These are phyloP conservation scores for Allacma fusca DNA, from an alignment of 2,888 invertebrate species.

Conservation along the genomic window DNA sequence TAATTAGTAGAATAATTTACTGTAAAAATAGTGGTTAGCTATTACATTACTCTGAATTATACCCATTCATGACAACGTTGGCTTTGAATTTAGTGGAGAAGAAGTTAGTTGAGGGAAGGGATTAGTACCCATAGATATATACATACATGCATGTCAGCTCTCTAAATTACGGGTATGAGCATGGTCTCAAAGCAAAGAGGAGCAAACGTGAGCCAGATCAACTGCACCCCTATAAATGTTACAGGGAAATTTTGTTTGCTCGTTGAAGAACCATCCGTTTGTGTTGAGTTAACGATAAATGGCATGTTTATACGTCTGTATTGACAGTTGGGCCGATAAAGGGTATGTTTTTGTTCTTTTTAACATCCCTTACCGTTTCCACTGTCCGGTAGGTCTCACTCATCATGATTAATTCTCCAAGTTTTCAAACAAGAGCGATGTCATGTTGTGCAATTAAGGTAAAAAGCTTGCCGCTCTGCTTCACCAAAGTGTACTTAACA, in stretches of 20 bases:
- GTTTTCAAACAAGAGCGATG: slow-evolving; percentile 20
- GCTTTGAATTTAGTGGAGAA: no score
- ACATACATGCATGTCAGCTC: no score
- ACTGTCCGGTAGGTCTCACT: slow-evolving; percentile 24
- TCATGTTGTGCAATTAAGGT: slow-evolving; percentile 16
- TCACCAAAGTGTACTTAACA: background rate
- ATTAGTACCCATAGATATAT: no score
- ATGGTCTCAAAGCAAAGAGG: background rate
- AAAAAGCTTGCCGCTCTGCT: slow-evolving; percentile 1
- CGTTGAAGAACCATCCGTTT: background rate
- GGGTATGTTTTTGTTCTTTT: slow-evolving; percentile 17
- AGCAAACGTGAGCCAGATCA: background rate
- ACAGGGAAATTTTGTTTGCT: slow-evolving; percentile 5
- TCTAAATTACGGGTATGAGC: background rate
- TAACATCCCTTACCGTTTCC: slow-evolving; percentile 9
- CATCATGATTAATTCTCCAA: slow-evolving; percentile 10
- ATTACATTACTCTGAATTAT: no score
- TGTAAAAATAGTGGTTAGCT: no score
- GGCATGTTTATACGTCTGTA: slow-evolving; percentile 11
- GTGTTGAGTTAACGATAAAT: slow-evolving; percentile 19
- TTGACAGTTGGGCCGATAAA: slow-evolving; percentile 21
- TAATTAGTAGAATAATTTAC: no score
- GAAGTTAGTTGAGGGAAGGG: no score
- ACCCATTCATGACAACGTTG: no score
- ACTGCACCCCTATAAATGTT: slow-evolving; percentile 5